Evolutionary conservation across 1,140 invertebrate genomes (phyloP), one percentile per base, ranked within the genome.

Genomic region (Bombyx mori): DNA sequence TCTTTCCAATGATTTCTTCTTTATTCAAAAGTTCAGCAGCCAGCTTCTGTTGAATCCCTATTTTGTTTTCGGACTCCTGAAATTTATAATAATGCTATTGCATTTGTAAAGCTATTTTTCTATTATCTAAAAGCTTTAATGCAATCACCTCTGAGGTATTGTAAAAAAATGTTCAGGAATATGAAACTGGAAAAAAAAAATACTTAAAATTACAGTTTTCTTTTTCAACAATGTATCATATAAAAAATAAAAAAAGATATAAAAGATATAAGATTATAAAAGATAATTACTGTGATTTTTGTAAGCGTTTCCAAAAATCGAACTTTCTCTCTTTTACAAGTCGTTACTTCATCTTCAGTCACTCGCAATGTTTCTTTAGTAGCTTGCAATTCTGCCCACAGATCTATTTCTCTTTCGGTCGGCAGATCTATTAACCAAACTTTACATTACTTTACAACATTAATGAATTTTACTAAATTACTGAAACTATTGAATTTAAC

Each of bases 11-110:
- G 48, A 82, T 75, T 73, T 87, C 82, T 59, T 87, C 84, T 69
- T 85, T 84, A 46, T 65, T 79, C 5, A 85, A 51, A 44, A 86
- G 66, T 63, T 86, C 82, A 18, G 76, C 74, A 54, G 77, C 76
- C 55, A 86, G 56, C 63, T 86, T 85, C 66, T 86, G 80, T 69
- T 86, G 82, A 61, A 85, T 75, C 53, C 70, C 77, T 55, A 81
- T 63, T 76, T 83, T 82, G 60, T 82, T 77, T 10, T 83, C 83
- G 6, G 80, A 65, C 56, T 82, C 82, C 83, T 86, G 56, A 58
- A 77, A 18, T 18, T 18, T 18, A 18, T 18, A 18, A 18, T 18
- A 18, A 18, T 18, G 44, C 48, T 44, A 59, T 52, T 45, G 48
- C 49, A 47, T 54, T 53, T 49, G 12, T 42, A 9, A 4, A 42